phyloP scores from a whole-genome alignment of 2,113 vertebrate species.

The Rhipidura dahli region DNA sequence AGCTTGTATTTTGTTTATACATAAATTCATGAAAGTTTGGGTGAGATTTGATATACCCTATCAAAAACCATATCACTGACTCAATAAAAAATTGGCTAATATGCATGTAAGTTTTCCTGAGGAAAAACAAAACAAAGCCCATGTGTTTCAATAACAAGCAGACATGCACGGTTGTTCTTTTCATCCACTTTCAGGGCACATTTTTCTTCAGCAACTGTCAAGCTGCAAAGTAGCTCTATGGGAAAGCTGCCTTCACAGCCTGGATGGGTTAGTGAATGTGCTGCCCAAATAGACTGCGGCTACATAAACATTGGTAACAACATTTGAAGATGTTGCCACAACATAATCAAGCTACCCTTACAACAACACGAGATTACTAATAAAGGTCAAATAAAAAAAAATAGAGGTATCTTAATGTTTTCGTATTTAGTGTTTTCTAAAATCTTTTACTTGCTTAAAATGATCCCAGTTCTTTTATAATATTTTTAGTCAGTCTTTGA shows the following conservation, averaged over 20 bases:
- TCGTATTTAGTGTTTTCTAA: not conserved
- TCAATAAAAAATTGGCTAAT: not conserved
- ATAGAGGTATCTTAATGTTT: not conserved
- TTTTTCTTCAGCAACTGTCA: not conserved
- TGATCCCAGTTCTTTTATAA: not conserved
- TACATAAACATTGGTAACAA: not conserved
- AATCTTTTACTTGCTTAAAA: not conserved
- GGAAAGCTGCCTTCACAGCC: not conserved
- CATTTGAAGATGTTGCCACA: not conserved
- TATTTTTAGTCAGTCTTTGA: not conserved
- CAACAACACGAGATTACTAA: not conserved
- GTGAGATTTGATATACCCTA: accelerated
- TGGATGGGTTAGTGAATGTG: not conserved
- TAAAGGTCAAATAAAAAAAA: not conserved
- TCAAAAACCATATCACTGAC: not conserved
- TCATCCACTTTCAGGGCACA: not conserved
- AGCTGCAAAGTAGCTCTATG: not conserved
- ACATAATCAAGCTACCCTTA: not conserved
- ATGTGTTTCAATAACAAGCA: not conserved
- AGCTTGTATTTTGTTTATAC: not conserved
- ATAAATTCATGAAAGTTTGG: not conserved
- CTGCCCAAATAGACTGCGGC: not conserved
- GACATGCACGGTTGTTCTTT: not conserved
- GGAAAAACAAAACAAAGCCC: not conserved
- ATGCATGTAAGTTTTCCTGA: not conserved